These are phyloP conservation scores for Condylura cristata DNA, from an alignment of 2,113 vertebrate genomes.

Conservation along the genomic window DNA sequence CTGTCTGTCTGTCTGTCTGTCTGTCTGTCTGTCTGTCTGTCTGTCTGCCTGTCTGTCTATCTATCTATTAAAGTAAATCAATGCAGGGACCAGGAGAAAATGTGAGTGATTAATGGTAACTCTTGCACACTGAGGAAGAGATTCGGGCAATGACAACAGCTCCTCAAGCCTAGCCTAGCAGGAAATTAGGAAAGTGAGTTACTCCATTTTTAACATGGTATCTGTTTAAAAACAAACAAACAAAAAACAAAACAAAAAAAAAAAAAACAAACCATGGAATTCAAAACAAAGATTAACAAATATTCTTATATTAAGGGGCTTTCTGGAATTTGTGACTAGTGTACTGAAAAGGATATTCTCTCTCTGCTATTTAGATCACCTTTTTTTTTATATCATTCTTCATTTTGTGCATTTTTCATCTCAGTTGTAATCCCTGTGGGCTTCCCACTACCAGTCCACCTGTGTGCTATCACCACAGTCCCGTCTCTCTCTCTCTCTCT, in stretches of 20 bases:
- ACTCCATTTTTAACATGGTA: neutral
- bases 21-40: no score
- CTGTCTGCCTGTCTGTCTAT: no score
- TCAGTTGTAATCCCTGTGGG: no score
- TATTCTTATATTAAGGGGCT: neutral
- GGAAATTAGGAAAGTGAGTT: neutral
- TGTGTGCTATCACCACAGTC: no score
- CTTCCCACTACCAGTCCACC: no score
- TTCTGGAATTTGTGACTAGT: neutral
- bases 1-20: no score
- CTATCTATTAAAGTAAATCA: no score
- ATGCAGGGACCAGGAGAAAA: neutral
- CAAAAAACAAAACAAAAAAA: no score
- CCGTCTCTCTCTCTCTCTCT: no score
- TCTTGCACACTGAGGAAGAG: neutral
- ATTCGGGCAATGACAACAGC: neutral
- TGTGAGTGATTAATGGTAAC: neutral
- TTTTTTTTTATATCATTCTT: no score
- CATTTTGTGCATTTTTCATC: no score
- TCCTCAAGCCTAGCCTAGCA: neutral
- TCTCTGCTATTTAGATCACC: no score
- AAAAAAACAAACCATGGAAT: neutral
- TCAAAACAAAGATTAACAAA: conserved; percentile 25
- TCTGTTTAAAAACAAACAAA: neutral
- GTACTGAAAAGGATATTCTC: neutral